Base-by-base conservation (phyloP, 2,888 invertebrate species). In the Leptopilina myrica region DNA sequence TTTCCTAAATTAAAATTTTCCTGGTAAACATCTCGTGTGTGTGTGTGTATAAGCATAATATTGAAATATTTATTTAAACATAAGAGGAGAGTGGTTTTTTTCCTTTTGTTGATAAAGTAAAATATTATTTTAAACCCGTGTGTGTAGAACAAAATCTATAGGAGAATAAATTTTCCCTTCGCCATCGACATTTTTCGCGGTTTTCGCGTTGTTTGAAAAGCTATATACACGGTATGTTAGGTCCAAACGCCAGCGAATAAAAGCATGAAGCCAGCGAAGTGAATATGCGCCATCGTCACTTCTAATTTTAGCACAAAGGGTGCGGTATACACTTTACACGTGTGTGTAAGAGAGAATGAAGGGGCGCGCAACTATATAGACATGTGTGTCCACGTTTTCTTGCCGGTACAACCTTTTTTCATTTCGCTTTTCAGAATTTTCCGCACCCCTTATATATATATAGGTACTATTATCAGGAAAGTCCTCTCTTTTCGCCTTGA, bases 251-350 rank as follows among this genome's bases (percentile, higher is more conserved):
- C 83, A 81, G 83, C 82, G 87, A 86, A 86, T 86, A 86, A 86
- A 87, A 87, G 88, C 87, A 86, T 84, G 84, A 86, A 87, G 85
- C 86, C 87, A 88, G 76, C 84, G 83, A 86, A 87, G 89, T 87
- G 88, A 88, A 86, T 89, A 86, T 85, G 87, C 86, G 86, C 86
- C 86, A 85, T 88, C 89, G 89, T 89, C 89, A 89, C 87, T 88
- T 90, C 89, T 88, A 90, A 90, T 89, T 90, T 90, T 90, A 90
- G 89, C 89, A 89, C 90, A 90, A 90, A 90, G 89, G 89, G 90
- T 88, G 88, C 85, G 87, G 80, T 62, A 59, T 85, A 82, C 20
- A 59, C 33, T 33, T 33, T 85, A 82, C 20, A 46, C 46, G 49
- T 49, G 79, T 62, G 79, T 67, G 12, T 46, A 46, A 9, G 33